Evolutionary conservation across 2,888 invertebrate genomes (phyloP).

Genomic region (Luperina testacea): DNA sequence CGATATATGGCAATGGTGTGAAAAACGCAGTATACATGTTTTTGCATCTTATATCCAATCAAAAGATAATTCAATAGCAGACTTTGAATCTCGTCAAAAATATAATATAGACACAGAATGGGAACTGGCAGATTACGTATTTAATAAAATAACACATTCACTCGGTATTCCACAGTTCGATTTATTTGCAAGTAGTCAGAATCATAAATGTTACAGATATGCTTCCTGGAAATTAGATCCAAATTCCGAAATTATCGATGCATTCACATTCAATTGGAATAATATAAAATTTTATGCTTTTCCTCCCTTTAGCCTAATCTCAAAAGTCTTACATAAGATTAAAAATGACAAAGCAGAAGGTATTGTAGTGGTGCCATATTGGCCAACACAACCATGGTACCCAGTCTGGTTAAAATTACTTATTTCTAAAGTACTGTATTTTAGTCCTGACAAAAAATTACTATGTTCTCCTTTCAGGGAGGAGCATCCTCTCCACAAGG

Average conservation of each 20-base stretch:
- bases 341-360: conserved; percentile 22
- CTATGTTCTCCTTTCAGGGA: too few relatives aligned
- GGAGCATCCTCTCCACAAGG: too few relatives aligned
- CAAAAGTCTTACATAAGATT: conserved; percentile 7
- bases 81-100: too few relatives aligned
- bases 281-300: conserved; percentile 17
- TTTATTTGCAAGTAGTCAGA: conserved; percentile 51
- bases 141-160: conserved; percentile 20
- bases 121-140: conserved; percentile 38
- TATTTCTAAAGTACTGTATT: too few relatives aligned
- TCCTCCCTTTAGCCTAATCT: conserved; percentile 23
- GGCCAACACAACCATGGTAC: conserved; percentile 62
- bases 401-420: too few relatives aligned
- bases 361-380: conserved; percentile 58
- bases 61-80: too few relatives aligned
- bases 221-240: conserved; percentile 57
- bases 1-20: too few relatives aligned
- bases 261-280: conserved; percentile 46
- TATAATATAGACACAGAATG: too few relatives aligned
- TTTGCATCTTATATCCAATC: too few relatives aligned
- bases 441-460: too few relatives aligned
- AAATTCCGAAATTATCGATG: conserved; percentile 44
- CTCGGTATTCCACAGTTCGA: conserved; percentile 51
- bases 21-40: too few relatives aligned
- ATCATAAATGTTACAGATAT: conserved; percentile 48